Evolutionary conservation across 2,888 invertebrate genomes (phyloP).

Genomic region (Iselma pallidipennis): DNA sequence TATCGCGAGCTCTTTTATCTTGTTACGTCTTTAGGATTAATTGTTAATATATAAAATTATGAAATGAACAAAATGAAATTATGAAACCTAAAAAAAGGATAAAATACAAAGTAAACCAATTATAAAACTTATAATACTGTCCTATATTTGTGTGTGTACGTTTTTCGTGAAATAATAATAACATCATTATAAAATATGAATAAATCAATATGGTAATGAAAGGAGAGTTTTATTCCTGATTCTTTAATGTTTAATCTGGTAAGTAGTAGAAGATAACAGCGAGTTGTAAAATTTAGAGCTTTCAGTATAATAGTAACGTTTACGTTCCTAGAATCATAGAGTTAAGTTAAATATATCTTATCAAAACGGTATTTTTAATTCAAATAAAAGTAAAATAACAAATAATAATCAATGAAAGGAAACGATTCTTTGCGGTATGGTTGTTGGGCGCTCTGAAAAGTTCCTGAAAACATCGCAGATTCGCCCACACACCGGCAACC

Average conservation of each 20-base stretch:
- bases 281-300: no score
- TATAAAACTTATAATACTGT: constrained; percentile 50
- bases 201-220: constrained; percentile 34
- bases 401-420: no score
- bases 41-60: constrained; percentile 36
- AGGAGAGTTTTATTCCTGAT: constrained; percentile 6
- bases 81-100: not conserved
- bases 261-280: no score
- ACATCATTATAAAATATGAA: constrained; percentile 40
- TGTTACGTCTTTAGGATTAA: constrained; percentile 53
- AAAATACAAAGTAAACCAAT: constrained; percentile 37
- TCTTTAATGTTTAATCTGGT: no score
- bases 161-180: constrained; percentile 52
- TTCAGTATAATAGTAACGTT: not conserved
- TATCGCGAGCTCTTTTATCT: constrained; percentile 49
- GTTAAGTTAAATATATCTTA: no score
- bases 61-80: not conserved
- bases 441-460: no score
- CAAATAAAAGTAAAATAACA: no score
- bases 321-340: no score
- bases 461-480: no score
- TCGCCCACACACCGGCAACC: no score
- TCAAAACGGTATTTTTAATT: no score
- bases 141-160: constrained; percentile 57
- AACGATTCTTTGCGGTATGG: no score